These are phyloP conservation scores for Leucoraja erinaceus DNA, from an alignment of 2,113 vertebrate species.

Conservation along the genomic window DNA sequence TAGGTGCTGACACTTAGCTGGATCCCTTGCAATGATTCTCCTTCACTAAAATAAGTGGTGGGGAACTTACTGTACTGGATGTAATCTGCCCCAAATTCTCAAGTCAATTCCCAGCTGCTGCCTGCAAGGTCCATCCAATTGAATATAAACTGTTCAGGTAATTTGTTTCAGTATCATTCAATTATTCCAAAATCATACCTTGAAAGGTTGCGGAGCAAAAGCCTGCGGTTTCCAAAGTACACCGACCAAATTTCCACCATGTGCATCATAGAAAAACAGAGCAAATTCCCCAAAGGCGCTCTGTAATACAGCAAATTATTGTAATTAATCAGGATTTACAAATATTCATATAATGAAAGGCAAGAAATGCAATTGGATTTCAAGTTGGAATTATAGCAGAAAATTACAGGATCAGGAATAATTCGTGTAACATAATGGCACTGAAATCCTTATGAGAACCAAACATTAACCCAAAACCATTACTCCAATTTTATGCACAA, in stretches of 20 bases:
- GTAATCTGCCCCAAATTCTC: no score
- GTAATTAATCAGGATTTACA: not conserved
- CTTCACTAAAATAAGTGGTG: no score
- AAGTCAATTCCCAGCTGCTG: no score
- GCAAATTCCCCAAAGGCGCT: constrained; percentile 77
- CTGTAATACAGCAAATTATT: constrained; percentile 50
- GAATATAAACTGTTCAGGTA: not conserved
- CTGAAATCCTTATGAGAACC: no score
- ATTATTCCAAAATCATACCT: constrained; percentile 57
- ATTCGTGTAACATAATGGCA: no score
- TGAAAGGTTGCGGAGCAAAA: constrained; percentile 76
- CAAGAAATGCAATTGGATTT: not conserved
- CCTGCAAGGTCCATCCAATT: no score
- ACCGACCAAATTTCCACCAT: constrained; percentile 79
- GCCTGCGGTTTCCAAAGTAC: constrained; percentile 88
- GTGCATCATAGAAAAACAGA: constrained; percentile 84
- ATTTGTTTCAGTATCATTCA: not conserved
- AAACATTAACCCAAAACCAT: no score
- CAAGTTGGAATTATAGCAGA: no score
- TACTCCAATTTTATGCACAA: not conserved
- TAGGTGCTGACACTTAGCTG: no score
- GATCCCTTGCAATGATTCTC: no score
- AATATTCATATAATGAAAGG: not conserved
- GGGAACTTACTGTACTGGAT: no score
- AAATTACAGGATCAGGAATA: no score